Evolutionary conservation across 1,140 invertebrate genomes (phyloP), one percentile per base, ranked within the genome.

Genomic region (Rhagoletis zephyria): DNA sequence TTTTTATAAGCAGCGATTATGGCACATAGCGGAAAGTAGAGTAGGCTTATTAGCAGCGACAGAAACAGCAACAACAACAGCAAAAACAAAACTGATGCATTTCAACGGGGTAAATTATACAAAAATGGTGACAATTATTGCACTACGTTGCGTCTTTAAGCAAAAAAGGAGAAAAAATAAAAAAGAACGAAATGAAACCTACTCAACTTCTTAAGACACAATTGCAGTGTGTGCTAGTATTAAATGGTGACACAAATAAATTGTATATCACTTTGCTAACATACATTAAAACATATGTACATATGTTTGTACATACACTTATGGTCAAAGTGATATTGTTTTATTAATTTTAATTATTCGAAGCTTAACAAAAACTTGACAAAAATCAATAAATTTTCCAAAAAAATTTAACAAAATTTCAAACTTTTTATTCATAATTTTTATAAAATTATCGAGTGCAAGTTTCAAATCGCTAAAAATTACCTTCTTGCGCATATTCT

Each of bases 1-100:
- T 70, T 70, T 42, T 14, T 45, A 70, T 70, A 70, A 42, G 67
- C 67, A 70, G 42, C 67, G 67, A 48, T 70, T 70, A 70, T 70
- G 12, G 67, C 42, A 70, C 67, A 48, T 74, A 48, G 14, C 45
- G 42, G 45, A 14, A 74, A 74, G 14, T 74, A 48, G 67, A 42
- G 45, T 45, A 5, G 10, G 67, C 42, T 45, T 12, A 74, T 48
- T 74, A 48, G 42, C 7, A 67, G 65, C 65, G 9, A 40, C 65
- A 67, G 42, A 67, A 67, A 67, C 30, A 42, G 19, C 12, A 10
- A 9, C n/a, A 10, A 9, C n/a, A 74, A 9, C 10, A 56, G 51
- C 51, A 56, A 10, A 7, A 56, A 56, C 5, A 56, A 10, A 56
- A 56, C 51, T 56, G 51, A 10, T 10, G 51, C 51, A 56, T 56